phyloP scores from a whole-genome alignment of 1,140 invertebrate genomes.

The Macrobrachium rosenbergii region DNA sequence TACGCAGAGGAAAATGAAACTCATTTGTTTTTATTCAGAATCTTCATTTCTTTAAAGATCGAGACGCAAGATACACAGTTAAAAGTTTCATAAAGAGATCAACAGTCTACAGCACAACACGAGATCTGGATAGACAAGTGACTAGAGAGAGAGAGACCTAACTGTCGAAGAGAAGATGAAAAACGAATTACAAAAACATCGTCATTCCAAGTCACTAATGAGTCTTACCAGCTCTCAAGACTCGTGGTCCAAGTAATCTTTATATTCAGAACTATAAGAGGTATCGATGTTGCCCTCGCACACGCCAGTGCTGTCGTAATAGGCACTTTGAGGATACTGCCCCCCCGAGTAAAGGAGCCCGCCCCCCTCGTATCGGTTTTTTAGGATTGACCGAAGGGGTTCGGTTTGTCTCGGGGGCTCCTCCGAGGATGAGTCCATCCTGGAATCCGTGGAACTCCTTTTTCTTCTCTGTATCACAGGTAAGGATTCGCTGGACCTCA shows the following conservation, averaged over 20 bases:
- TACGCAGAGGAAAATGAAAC: too few relatives aligned
- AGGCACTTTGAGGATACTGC: constrained; percentile 57
- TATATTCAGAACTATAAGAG: constrained; percentile 52
- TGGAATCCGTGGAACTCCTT: constrained; percentile 5
- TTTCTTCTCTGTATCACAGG: neutral
- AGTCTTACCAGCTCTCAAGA: constrained; percentile 39
- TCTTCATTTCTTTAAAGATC: too few relatives aligned
- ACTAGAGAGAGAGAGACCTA: constrained; percentile 11
- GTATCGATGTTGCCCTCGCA: constrained; percentile 24
- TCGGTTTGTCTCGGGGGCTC: constrained; percentile 37
- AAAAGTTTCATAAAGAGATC: neutral
- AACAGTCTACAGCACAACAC: constrained; percentile 9
- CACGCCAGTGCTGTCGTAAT: constrained; percentile 48
- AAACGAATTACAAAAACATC: constrained; percentile 11
- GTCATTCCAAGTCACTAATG: neutral
- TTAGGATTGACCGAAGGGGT: constrained; percentile 43
- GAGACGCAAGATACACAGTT: too few relatives aligned
- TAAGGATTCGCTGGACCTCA: neutral
- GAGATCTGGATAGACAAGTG: neutral
- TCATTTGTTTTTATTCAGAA: too few relatives aligned
- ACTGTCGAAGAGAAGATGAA: neutral
- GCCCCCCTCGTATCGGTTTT: constrained; percentile 51
- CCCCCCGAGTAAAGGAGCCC: constrained; percentile 44
- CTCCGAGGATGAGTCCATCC: constrained; percentile 13
- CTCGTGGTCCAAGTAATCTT: constrained; percentile 56